These are phyloP conservation scores for Anolis carolinensis DNA, from an alignment of 2,113 vertebrate genomes.

Conservation along the genomic window DNA sequence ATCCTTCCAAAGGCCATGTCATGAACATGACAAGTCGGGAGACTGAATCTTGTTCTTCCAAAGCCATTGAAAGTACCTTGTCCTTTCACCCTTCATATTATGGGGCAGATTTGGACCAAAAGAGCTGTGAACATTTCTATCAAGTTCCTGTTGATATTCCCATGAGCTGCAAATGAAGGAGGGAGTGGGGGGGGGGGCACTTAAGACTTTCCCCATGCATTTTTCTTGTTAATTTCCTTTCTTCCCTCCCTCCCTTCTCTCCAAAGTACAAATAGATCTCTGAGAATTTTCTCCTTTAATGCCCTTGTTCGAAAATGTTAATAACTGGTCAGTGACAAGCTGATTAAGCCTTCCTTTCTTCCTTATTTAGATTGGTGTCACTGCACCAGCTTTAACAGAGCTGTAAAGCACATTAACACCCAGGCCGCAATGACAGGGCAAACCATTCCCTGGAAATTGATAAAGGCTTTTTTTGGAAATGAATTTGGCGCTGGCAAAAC, in stretches of 20 bases:
- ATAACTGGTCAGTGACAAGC: constrained; percentile 76
- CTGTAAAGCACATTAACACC: constrained; percentile 70
- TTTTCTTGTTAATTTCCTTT: constrained; percentile 29
- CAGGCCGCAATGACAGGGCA: constrained; percentile 56
- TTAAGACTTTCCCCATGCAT: not conserved
- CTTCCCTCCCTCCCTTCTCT: not conserved
- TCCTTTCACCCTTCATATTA: not conserved
- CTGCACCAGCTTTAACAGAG: constrained; percentile 59
- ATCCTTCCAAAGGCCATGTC: not conserved
- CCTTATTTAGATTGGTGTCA: constrained; percentile 75
- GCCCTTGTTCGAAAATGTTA: constrained; percentile 76
- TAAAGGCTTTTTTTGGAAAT: constrained; percentile 71
- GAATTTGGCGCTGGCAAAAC: constrained; percentile 69
- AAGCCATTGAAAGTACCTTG: not conserved
- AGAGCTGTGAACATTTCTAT: too few species aligned
- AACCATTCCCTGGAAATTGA: constrained; percentile 71
- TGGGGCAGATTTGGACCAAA: not conserved
- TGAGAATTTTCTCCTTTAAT: constrained; percentile 70
- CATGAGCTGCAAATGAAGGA: not conserved
- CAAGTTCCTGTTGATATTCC: not conserved
- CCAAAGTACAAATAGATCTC: constrained; percentile 72
- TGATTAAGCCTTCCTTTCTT: constrained; percentile 73
- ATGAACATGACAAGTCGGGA: not conserved
- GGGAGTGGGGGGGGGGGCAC: not conserved
- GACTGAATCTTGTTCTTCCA: too few species aligned